Evolutionary conservation across 2,113 vertebrate genomes (phyloP).

Genomic region (Alces alces): DNA sequence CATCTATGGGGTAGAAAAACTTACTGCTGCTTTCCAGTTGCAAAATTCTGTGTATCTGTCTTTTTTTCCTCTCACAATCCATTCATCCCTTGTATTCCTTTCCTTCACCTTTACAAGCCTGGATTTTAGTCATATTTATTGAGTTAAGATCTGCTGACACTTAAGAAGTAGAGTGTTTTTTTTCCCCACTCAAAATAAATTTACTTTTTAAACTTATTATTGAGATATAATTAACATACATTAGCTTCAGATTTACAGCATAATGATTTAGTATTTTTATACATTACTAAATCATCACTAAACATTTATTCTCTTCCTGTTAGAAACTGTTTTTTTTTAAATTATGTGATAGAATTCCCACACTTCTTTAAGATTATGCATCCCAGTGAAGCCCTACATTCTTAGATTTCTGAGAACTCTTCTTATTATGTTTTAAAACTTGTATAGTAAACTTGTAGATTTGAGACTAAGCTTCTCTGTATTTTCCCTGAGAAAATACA

Average conservation of each 20-base stretch:
- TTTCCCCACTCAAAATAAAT: not conserved
- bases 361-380: not conserved
- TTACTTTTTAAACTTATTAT: not conserved
- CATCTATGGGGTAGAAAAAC: not conserved
- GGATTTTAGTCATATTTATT: not conserved
- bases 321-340: not conserved
- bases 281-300: not conserved
- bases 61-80: not conserved
- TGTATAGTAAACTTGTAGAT: not conserved
- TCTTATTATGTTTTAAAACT: not conserved
- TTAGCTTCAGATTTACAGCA: not conserved
- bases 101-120: not conserved
- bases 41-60: not conserved
- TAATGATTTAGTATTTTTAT: not conserved
- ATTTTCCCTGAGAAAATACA: not conserved
- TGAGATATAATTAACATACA: not conserved
- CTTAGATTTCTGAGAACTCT: not conserved
- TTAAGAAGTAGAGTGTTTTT: not conserved
- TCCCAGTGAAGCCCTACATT: not conserved
- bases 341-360: not conserved
- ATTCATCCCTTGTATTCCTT: not conserved
- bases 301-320: not conserved
- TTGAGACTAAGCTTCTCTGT: not conserved
- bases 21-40: not conserved
- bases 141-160: not conserved